Evolutionary conservation across 2,888 invertebrate species (phyloP).

Genomic region (Cataglyphis cursor): DNA sequence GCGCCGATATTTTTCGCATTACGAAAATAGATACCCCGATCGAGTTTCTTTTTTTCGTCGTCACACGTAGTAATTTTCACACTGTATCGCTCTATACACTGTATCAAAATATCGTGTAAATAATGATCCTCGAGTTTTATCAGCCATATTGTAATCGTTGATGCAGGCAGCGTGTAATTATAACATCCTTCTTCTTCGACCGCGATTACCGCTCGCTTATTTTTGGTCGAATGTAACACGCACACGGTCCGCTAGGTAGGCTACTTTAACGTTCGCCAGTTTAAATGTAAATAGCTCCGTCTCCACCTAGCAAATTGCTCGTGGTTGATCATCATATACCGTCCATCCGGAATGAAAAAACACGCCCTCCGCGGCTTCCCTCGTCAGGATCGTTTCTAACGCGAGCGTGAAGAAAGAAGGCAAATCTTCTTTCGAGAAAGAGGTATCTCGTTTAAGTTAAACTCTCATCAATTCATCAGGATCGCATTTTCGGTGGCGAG

Average conservation of each 20-base stretch:
- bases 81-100: constrained; percentile 26
- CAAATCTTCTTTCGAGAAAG: constrained; percentile 8
- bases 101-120: constrained; percentile 38
- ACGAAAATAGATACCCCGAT: constrained; percentile 23
- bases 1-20: constrained; percentile 24
- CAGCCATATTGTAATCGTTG: constrained; percentile 29
- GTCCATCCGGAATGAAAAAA: constrained; percentile 56
- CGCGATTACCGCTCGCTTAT: constrained; percentile 36
- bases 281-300: constrained; percentile 58
- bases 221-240: constrained; percentile 48
- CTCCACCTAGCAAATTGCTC: constrained; percentile 54
- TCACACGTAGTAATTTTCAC: constrained; percentile 36
- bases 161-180: constrained; percentile 41
- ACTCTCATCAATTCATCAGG: not conserved
- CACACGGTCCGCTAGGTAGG: constrained; percentile 27
- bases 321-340: constrained; percentile 50
- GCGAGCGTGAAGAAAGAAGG: constrained; percentile 27
- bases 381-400: constrained; percentile 25
- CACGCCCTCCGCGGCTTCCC: constrained; percentile 37
- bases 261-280: constrained; percentile 54
- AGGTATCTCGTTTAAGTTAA: not conserved
- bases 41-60: constrained; percentile 13
- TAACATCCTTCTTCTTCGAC: constrained; percentile 40
- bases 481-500: not conserved
- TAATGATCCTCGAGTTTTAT: constrained; percentile 38